Percentiles rank a stretch among this genome's conserved stretches.
These are phyloP conservation scores for Piprites chloris DNA, from an alignment of 2,113 vertebrate genomes.

Conservation along the genomic window DNA sequence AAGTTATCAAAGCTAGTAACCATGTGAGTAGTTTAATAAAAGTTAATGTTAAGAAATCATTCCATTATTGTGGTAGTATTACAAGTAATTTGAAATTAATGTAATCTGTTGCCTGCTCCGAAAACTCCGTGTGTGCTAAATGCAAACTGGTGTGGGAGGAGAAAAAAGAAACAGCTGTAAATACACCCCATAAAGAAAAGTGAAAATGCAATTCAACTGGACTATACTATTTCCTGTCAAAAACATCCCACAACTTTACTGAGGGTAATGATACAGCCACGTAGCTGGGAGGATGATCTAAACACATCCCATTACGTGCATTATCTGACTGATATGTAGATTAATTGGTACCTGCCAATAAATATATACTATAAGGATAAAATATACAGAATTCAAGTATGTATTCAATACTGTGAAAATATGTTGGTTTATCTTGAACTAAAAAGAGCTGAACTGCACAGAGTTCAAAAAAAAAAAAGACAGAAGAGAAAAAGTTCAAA, in stretches of 20 bases:
- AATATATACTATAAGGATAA: background rate
- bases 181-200: background rate
- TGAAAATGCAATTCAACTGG: background rate
- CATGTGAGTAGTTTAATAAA: constrained; percentile 56
- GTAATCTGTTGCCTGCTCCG: background rate
- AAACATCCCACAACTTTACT: background rate
- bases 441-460: background rate
- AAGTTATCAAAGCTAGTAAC: constrained; percentile 50
- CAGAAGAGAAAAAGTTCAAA: background rate
- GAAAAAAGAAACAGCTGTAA: background rate
- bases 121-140: background rate
- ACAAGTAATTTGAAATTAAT: constrained; percentile 17
- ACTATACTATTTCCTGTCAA: background rate
- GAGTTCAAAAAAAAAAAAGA: background rate
- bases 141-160: background rate
- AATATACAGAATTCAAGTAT: background rate
- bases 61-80: constrained; percentile 49
- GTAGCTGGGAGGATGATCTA: background rate
- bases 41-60: constrained; percentile 46
- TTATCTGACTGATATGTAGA: background rate
- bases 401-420: background rate
- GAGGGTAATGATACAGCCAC: background rate
- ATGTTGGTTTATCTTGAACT: background rate
- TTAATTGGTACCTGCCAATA: background rate
- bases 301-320: background rate